Evolutionary conservation across 2,113 vertebrate species (phyloP).

Genomic region (Elgaria multicarinata): DNA sequence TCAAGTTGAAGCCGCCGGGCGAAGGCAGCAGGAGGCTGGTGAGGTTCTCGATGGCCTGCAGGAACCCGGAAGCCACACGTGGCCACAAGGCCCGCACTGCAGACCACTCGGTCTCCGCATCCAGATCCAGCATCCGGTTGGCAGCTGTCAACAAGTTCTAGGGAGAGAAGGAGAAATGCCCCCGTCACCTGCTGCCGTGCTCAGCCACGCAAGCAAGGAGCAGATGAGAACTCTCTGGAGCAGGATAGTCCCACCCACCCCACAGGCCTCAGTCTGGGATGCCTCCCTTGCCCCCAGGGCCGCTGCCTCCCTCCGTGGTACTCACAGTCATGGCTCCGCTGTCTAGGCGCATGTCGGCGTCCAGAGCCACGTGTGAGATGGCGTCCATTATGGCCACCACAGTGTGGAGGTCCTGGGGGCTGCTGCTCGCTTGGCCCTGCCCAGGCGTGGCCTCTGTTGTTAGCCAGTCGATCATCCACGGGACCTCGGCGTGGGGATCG

Average conservation of each 20-base stretch:
- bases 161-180: neutral
- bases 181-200: no score
- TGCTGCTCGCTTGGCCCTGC: neutral
- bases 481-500: slow-evolving; percentile 25
- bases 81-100: slow-evolving; percentile 16
- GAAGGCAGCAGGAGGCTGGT: slow-evolving; percentile 8
- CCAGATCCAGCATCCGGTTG: slow-evolving; percentile 57
- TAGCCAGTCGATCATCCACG: slow-evolving; percentile 27
- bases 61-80: slow-evolving; percentile 23
- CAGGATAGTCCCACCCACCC: neutral
- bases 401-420: slow-evolving; percentile 36
- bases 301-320: neutral
- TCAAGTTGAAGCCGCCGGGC: slow-evolving; percentile 31
- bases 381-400: slow-evolving; percentile 35
- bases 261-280: rapidly evolving
- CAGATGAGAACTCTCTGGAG: neutral
- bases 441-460: neutral
- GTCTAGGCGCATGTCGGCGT: slow-evolving; percentile 15
- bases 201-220: no score
- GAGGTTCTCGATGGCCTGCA: slow-evolving; percentile 63
- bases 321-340: slow-evolving; percentile 52
- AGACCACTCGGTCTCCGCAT: slow-evolving; percentile 52
- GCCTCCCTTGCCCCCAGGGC: neutral
- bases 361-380: slow-evolving; percentile 41
- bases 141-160: slow-evolving; percentile 60